A percentile compares a stretch with the other conserved stretches of the same genome.
These are phyloP conservation scores for Antrozous pallidus DNA, from an alignment of 2,797 vertebrate genomes.

Conservation along the genomic window DNA sequence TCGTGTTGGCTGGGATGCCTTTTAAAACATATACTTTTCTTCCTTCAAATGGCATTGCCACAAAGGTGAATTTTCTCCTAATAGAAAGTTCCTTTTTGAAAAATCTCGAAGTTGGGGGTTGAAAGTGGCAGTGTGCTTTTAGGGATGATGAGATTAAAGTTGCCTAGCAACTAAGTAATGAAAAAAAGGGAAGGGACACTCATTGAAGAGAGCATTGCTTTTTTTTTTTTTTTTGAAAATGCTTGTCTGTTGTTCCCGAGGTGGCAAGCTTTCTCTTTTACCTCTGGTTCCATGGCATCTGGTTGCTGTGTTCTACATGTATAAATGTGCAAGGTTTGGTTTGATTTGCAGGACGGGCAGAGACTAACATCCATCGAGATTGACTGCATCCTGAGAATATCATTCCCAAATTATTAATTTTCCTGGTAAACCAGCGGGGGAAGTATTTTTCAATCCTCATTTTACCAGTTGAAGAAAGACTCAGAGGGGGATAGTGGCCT, in stretches of 20 bases:
- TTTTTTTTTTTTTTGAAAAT: not conserved
- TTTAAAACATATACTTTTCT: conserved; percentile 74
- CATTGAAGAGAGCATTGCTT: not conserved
- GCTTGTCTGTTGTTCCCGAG: not conserved
- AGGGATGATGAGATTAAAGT: conserved; percentile 28
- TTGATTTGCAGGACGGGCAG: not conserved
- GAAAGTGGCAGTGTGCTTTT: conserved; percentile 57
- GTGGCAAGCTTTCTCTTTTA: not conserved
- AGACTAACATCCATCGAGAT: not conserved
- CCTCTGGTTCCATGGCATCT: not conserved
- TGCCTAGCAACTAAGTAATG: conserved; percentile 57
- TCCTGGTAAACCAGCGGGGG: not conserved
- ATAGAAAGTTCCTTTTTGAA: conserved; percentile 45
- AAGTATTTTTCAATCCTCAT: not conserved
- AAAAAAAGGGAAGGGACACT: not conserved
- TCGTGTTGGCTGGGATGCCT: conserved; percentile 67
- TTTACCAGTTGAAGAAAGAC: not conserved
- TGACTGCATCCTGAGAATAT: not conserved
- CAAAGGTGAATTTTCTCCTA: conserved; percentile 67
- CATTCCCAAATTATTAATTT: not conserved
- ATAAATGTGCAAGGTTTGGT: not conserved
- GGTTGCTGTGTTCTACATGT: not conserved
- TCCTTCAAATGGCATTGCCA: conserved; percentile 52
- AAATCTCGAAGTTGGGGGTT: conserved; percentile 33
- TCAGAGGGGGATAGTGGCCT: not conserved